Conservation (phyloP, 1,140 invertebrate species). For the Pseudomyrmex pallidus region DNA sequence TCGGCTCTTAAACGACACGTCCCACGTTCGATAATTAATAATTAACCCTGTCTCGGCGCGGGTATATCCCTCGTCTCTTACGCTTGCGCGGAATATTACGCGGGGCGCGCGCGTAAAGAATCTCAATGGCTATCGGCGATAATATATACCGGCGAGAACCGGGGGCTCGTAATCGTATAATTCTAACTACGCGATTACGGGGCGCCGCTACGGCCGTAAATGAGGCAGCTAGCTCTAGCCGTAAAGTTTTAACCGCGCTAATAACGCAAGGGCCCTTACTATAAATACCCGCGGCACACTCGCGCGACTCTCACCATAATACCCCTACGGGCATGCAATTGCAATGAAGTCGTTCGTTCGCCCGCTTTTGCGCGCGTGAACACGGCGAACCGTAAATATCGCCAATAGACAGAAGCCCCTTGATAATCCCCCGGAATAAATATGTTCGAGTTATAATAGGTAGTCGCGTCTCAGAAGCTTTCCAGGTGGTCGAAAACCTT, state of each 20-base stretch:
- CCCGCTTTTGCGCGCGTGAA: conserved; percentile 25
- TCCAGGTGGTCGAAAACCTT: conserved; percentile 29
- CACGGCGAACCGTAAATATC: conserved; percentile 48
- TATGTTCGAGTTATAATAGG: conserved; percentile 18
- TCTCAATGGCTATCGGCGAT: conserved; percentile 50
- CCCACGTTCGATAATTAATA: conserved; percentile 47
- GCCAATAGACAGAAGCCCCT: conserved; percentile 49
- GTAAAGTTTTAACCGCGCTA: conserved; percentile 58
- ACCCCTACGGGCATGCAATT: conserved; percentile 50
- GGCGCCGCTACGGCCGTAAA: conserved; percentile 46
- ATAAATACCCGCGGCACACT: conserved; percentile 40
- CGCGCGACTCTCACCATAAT: conserved; percentile 31
- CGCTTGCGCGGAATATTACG: not conserved
- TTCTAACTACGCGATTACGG: conserved; percentile 61
- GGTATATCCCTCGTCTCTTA: too few relatives aligned
- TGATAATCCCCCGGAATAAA: conserved; percentile 57
- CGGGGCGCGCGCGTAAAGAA: conserved; percentile 24
- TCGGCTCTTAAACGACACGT: conserved; percentile 17
- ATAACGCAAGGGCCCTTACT: conserved; percentile 50
- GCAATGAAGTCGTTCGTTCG: conserved; percentile 58
- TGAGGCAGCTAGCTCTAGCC: conserved; percentile 44
- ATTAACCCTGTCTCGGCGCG: conserved; percentile 18
- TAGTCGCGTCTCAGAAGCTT: conserved; percentile 33
- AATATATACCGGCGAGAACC: conserved; percentile 17
- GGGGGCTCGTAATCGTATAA: conserved; percentile 50